Base-by-base conservation (phyloP, 2,797 vertebrate genomes). In the Acipenser transmontanus region DNA sequence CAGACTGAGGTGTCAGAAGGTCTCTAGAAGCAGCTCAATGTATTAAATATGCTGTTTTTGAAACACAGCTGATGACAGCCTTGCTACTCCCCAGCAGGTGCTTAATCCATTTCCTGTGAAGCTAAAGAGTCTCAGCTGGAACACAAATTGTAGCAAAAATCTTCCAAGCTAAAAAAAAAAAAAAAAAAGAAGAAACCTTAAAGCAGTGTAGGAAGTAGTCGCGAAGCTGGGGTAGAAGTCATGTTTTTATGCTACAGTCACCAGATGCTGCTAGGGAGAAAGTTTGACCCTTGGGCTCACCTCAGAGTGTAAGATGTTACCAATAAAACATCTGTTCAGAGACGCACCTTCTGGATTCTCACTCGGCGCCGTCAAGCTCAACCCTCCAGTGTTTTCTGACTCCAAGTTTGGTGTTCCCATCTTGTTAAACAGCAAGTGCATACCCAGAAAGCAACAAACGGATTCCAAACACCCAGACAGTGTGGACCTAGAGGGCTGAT, bases 81-180 rank as follows among this genome's bases (percentile, higher is more conserved):
- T 67, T 51, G 34, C 63, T 57, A 64, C 68, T 72, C 73, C 70
- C 63, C 56, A 54, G 67, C 77, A 79, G 69, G 79, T 78, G 78
- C 72, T 82, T 73, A 66, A 69, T 80, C 69, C 70, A 80, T 80
- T 78, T 80, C 70, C 77, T 73, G 66, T 5, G 50, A 50, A 64
- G 66, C 59, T 48, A 17, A 10, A 69, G 59, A 67, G 69, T 72
- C 67, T 73, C 47, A 63, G 69, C 67, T 67, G 73, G 71, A 70
- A 73, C 66, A 57, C 14, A 69, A 68, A 68, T 66, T 67, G 59
- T 70, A 68, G 68, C 7, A 54, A n/a, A 51, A 61, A n/a, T 17
- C 12, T 59, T 71, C 59, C 63, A 68, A 69, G 49, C 49, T 59
- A 59, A 52, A 4, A 34, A 34, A 34, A 34, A 34, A 34, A 34